Evolutionary conservation across 2,113 vertebrate species (phyloP), one percentile per base, ranked within the genome.

Genomic region (Bos taurus): DNA sequence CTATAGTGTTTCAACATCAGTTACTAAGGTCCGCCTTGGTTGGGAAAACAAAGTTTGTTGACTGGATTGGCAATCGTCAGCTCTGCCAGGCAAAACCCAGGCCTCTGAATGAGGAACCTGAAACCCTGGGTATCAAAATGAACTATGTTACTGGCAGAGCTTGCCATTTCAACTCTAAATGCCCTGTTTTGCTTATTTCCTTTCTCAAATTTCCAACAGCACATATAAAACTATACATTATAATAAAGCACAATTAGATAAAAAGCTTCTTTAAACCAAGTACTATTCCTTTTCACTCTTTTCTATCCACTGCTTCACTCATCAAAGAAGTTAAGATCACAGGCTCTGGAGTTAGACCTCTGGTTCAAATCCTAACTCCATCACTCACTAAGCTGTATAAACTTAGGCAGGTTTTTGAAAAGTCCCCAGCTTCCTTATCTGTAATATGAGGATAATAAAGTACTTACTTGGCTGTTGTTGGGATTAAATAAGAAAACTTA

Each of bases 1-100:
- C 82, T 86, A 15, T 28, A 95, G 30, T 94, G 88, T 94, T 91
- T 90, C 67, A 11, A 88, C 91, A 97, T 92, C 82, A 92, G 95
- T 82, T 12, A 95, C 90, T 97, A 33, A 78, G 43, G 23, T 80
- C n/a, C 67, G 87, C 8, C 10, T 74, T 64, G 89, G 43, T 33
- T 50, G 6, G 64, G 16, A 43, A 97, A 98, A 64, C 0, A 25
- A 64, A 78, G 36, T 36, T 30, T 80, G 5, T 36, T 95, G 50
- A 13, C 1, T 6, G 60, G 26, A 12, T 81, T 48, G 94, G 77
- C 83, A 62, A 43, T 93, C 4, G 50, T 88, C 64, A 96, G 81
- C 23, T 95, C 83, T 96, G 91, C 26, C 57, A 92, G 40, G 48
- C 9, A 92, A 95, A 43, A 88, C 1, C 40, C n/a, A 90, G 59